Percentiles rank a stretch among this genome's conserved stretches.
These are phyloP conservation scores for Danaus melanippus DNA, from an alignment of 1,140 invertebrate genomes.

Conservation along the genomic window DNA sequence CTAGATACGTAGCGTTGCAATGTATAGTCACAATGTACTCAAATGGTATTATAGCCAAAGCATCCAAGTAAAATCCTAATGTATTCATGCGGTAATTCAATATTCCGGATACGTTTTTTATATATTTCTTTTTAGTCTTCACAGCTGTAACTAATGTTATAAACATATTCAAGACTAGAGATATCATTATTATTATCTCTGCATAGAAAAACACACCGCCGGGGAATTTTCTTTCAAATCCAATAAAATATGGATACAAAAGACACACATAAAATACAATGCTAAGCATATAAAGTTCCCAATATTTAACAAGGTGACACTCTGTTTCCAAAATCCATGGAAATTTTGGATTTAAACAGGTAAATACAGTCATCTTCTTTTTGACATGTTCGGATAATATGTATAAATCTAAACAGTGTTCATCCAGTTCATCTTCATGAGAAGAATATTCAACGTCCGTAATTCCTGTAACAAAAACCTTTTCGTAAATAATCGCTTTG, in stretches of 20 bases:
- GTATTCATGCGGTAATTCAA: conserved; percentile 54
- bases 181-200: conserved; percentile 47
- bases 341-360: conserved; percentile 45
- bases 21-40: conserved; percentile 61
- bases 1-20: conserved; percentile 36
- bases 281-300: conserved; percentile 50
- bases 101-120: conserved; percentile 46
- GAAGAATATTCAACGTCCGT: conserved; percentile 34
- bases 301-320: conserved; percentile 53
- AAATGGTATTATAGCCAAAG: conserved; percentile 56
- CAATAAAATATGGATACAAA: conserved; percentile 57
- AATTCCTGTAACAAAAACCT: conserved; percentile 31
- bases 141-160: conserved; percentile 50
- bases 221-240: conserved; percentile 44
- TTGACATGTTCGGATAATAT: conserved; percentile 60
- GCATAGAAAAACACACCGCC: conserved; percentile 39
- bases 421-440: conserved; percentile 47
- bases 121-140: conserved; percentile 54
- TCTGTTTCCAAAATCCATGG: conserved; percentile 57
- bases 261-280: conserved; percentile 49
- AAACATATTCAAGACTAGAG: conserved; percentile 44
- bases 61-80: conserved; percentile 60
- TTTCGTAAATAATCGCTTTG: background rate
- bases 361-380: conserved; percentile 43
- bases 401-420: conserved; percentile 54